Conservation (phyloP, 2,113 vertebrate genomes). For the Mormyrus iriodes region DNA sequence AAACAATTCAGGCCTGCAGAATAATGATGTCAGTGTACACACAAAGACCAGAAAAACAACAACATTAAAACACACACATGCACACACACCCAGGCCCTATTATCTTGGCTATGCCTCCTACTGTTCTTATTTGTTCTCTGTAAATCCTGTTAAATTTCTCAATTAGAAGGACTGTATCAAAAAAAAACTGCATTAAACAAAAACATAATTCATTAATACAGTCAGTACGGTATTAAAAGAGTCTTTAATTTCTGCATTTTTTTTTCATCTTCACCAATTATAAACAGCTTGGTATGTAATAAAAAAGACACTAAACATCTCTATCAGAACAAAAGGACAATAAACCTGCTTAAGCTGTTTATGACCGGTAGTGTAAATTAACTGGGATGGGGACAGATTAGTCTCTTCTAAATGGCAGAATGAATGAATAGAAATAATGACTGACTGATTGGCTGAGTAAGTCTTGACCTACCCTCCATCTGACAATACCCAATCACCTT, state of each 20-base stretch:
- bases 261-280: not conserved
- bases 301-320: not conserved
- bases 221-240: not conserved
- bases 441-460: not conserved
- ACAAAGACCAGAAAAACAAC: not conserved
- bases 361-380: not conserved
- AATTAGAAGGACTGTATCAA: not conserved
- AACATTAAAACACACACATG: not conserved
- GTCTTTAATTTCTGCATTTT: not conserved
- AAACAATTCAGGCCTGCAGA: not conserved
- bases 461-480: not conserved
- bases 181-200: not conserved
- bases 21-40: not conserved
- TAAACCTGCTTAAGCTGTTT: not conserved
- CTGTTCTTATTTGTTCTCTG: not conserved
- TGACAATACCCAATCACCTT: not conserved
- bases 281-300: not conserved
- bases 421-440: not conserved
- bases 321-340: not conserved
- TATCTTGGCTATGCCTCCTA: not conserved
- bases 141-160: not conserved
- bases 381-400: not conserved
- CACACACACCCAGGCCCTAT: not conserved
- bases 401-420: not conserved
- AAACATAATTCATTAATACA: not conserved